Percentiles rank a stretch among this genome's conserved stretches.
phyloP scores from a whole-genome alignment of 1,140 invertebrate genomes.

The Augochlora pura region DNA sequence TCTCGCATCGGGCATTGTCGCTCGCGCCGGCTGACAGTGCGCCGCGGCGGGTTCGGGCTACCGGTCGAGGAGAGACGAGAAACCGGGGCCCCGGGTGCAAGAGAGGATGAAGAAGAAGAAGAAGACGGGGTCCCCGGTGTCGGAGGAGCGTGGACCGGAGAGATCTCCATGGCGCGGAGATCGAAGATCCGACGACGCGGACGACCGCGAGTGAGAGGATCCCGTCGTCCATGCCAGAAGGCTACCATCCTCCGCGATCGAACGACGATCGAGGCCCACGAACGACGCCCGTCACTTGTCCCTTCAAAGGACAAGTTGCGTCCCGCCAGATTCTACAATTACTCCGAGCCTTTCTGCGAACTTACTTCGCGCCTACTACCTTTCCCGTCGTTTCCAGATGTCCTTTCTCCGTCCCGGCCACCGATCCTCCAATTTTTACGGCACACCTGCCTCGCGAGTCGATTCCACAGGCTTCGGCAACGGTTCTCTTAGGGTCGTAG shows the following conservation, averaged over 20 bases:
- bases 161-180: conserved; percentile 54
- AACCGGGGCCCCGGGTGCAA: neutral
- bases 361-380: no score
- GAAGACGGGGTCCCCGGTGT: neutral
- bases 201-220: conserved; percentile 53
- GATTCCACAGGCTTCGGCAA: no score
- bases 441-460: no score
- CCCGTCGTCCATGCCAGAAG: conserved; percentile 46
- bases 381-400: no score
- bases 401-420: no score
- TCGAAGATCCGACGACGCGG: conserved; percentile 64
- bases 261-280: conserved; percentile 54
- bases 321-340: no score
- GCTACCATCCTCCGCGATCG: conserved; percentile 44
- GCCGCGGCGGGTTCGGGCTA: conserved; percentile 46
- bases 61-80: conserved; percentile 16
- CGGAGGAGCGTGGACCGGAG: conserved; percentile 8
- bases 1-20: conserved; percentile 78
- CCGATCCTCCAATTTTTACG: no score
- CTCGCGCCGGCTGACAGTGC: conserved; percentile 75
- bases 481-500: no score
- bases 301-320: conserved; percentile 57
- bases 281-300: conserved; percentile 76
- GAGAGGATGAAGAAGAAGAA: conserved; percentile 4
- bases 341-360: no score